Evolutionary conservation across 2,888 invertebrate genomes (phyloP), one percentile per base, ranked within the genome.

Genomic region (Aporophyla nigra): DNA sequence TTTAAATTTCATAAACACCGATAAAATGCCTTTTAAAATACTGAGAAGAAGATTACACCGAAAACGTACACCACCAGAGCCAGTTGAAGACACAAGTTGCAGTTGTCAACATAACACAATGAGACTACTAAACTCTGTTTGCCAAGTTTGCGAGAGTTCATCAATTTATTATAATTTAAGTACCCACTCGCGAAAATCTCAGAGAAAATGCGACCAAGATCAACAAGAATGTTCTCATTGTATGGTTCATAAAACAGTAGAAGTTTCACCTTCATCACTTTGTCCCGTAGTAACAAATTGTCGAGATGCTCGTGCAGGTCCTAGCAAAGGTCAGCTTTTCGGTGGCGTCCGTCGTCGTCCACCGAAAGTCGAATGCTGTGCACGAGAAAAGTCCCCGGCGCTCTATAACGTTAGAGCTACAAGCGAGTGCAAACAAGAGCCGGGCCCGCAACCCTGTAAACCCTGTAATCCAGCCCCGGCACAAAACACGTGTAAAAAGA

Each of bases 261-360:
- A 59, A 46, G 87, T 84, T 62, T 78, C 80, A 24, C 71, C 84
- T 33, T 84, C 84, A n/a, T 78, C 79, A 59, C 61, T 85, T 61
- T 21, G 33, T 54, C 43, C 72, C 46, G 12, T 72, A 43, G 14
- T n/a, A 66, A 79, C 63, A 72, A 53, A 12, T 67, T 43, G 53
- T 43, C 61, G 76, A 43, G 81, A 89, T 71, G 73, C 79, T 16
- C 56, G 56, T 46, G 82, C 78, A 40, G 75, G 65, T 21, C 65
- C 70, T 24, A 80, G 76, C 69, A 78, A 61, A 58, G 14, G 16
- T 12, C 7, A 69, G 14, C 0, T 74, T 65, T 3, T 19, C 3
- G 24, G 10, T 24, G 49, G 21, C 54, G 2, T 12, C 16, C 43
- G 10, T 33, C n/a, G 14, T 24, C 24, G 24, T 40, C 5, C n/a